Evolutionary conservation across 2,113 vertebrate species (phyloP).

Genomic region (Neodon shergylaensis): DNA sequence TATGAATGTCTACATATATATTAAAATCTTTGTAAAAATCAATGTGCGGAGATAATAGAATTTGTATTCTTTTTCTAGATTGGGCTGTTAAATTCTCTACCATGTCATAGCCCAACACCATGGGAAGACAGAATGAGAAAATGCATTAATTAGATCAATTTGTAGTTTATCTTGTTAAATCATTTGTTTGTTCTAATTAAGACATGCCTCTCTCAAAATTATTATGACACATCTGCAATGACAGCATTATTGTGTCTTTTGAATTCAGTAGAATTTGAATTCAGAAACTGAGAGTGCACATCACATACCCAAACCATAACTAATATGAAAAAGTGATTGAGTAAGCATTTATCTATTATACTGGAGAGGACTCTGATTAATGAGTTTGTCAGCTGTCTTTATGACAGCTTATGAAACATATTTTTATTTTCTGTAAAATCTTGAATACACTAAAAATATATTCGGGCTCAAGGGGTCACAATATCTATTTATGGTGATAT

Average conservation of each 20-base stretch:
- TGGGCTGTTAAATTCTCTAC: neutral
- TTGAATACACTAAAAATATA: neutral
- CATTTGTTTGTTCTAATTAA: neutral
- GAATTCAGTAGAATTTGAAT: slow-evolving; percentile 29
- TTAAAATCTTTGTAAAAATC: neutral
- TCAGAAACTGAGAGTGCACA: neutral
- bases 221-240: neutral
- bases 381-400: slow-evolving; percentile 31
- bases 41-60: neutral
- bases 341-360: neutral
- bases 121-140: neutral
- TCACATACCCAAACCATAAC: neutral
- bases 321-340: neutral
- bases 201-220: neutral
- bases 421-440: slow-evolving; percentile 12
- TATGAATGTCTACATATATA: neutral
- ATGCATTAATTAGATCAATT: neutral
- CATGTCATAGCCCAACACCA: neutral
- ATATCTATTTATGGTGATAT: neutral
- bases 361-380: neutral
- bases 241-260: neutral
- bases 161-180: neutral
- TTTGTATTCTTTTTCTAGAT: neutral
- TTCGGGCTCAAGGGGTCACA: neutral
- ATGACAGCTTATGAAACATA: neutral